These are phyloP conservation scores for Lithophane socia DNA, from an alignment of 2,888 invertebrate species.

Conservation along the genomic window DNA sequence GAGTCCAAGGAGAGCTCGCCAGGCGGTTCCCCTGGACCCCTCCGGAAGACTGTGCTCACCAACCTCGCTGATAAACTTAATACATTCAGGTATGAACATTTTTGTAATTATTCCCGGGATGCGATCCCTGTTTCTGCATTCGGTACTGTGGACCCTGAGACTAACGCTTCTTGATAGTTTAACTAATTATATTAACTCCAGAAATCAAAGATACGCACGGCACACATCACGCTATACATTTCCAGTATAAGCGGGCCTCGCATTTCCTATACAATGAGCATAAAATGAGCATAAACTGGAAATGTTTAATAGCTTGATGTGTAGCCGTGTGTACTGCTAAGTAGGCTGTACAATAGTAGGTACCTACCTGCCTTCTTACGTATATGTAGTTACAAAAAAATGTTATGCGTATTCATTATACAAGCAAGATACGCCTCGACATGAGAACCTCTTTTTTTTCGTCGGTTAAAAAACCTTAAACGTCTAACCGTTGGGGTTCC, in stretches of 20 bases:
- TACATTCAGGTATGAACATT: slow-evolving; percentile 91
- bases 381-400: neutral
- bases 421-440: neutral
- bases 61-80: slow-evolving; percentile 92
- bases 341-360: neutral
- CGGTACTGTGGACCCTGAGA: neutral
- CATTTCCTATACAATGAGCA: no score
- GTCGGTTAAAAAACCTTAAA: neutral
- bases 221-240: no score
- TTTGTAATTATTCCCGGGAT: neutral
- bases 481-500: neutral
- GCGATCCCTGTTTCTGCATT: neutral
- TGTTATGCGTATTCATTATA: neutral
- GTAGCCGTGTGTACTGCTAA: neutral
- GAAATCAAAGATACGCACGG: no score
- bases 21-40: slow-evolving; percentile 91
- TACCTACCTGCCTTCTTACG: no score
- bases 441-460: neutral
- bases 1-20: slow-evolving; percentile 90
- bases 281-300: no score
- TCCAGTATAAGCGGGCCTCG: no score
- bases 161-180: no score
- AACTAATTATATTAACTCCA: no score
- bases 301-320: no score
- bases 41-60: slow-evolving; percentile 91